Percentiles rank a stretch among this genome's conserved stretches.
Evolutionary conservation across 2,797 vertebrate species (phyloP).

Genomic region (Hapalemur alaotrensis): DNA sequence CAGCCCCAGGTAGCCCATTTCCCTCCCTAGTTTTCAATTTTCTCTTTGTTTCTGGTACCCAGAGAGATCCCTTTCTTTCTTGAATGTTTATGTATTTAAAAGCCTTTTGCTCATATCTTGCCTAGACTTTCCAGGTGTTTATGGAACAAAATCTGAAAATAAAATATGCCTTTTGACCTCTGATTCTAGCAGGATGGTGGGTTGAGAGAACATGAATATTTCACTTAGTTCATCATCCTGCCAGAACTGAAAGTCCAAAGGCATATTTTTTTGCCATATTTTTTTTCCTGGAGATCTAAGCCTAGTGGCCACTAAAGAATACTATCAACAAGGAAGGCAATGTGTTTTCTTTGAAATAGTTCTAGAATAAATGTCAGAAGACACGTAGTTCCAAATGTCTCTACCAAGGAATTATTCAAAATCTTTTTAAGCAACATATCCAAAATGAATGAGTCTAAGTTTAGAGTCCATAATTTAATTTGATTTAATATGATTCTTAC

Average conservation of each 20-base stretch:
- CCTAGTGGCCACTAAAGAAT: not conserved
- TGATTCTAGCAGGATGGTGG: not conserved
- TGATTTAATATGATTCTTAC: not conserved
- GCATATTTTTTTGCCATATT: not conserved
- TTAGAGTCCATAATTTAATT: not conserved
- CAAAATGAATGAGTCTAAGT: not conserved
- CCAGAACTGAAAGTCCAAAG: not conserved
- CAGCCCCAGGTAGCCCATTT: not conserved
- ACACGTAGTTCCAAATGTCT: not conserved
- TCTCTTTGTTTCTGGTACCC: not conserved
- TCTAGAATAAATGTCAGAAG: not conserved
- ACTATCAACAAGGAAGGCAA: not conserved
- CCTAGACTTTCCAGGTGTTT: not conserved
- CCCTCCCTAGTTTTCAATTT: not conserved
- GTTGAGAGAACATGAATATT: not conserved
- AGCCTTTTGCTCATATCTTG: not conserved
- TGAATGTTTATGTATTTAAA: not conserved
- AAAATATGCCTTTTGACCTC: not conserved
- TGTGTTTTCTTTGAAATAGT: not conserved
- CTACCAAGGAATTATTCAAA: not conserved
- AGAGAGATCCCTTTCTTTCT: not conserved
- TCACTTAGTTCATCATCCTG: not conserved
- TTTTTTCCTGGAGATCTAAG: not conserved
- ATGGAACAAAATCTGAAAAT: not conserved
- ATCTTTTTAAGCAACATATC: not conserved